Evolutionary conservation across 2,113 vertebrate genomes (phyloP), one percentile per base, ranked within the genome.

Genomic region (Oryzias javanicus): DNA sequence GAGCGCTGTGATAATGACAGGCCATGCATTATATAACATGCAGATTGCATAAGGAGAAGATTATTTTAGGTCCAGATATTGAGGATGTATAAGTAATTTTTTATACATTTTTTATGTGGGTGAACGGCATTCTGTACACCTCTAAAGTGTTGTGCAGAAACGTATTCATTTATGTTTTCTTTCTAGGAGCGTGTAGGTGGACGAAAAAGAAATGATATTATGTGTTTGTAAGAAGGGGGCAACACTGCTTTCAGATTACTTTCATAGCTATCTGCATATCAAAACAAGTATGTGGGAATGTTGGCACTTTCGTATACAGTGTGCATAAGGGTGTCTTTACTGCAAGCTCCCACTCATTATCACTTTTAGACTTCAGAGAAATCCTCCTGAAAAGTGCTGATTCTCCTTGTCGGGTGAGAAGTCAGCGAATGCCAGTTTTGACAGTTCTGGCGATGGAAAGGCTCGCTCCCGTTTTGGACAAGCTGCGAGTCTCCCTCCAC

Each of bases 1-100:
- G 84, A 87, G 83, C 47, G 27, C 85, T 82, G 85, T 84, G 85
- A 87, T 89, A 86, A 89, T 88, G 87, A 88, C 85, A 90, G 81
- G 74, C 87, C 83, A 78, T 78, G 81, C 67, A 86, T 90, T 90
- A 90, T 86, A 81, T 87, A 90, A 90, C 83, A 70, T 83, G 73
- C 75, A 86, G 74, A 88, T 89, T 90, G 87, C 87, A 77, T 89
- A 87, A 90, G 84, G 74, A 78, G 69, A 75, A 79, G 77, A 85
- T 81, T 85, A 88, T 89, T 89, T 89, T 78, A 72, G 73, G 79
- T 86, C 70, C 82, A 82, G 72, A 90, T 87, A 85, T 86, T 70
- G 83, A 87, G 69, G 74, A 82, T 79, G 72, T 85, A 80, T 81
- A 86, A 82, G 82, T 81, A 72, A 59, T 72, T 67, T 78, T 77